Percentiles rank a stretch among this genome's conserved stretches.
phyloP scores from a whole-genome alignment of 2,113 vertebrate species.

The Eidolon helvum region DNA sequence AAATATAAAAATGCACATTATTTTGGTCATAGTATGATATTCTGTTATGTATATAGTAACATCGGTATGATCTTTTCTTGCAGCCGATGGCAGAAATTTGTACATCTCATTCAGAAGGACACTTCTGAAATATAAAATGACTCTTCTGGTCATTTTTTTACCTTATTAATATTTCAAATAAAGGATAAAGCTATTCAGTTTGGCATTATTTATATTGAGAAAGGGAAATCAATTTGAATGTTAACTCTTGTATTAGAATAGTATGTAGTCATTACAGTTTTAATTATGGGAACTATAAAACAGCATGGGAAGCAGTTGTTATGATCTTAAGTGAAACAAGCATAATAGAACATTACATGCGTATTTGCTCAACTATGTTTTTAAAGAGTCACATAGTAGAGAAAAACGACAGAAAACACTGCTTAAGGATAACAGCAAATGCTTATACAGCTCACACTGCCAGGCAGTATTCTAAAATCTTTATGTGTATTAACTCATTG shows the following conservation, averaged over 20 bases:
- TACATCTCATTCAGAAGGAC: background rate
- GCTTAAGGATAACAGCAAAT: background rate
- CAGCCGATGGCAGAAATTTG: background rate
- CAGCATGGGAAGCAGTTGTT: slow-evolving; percentile 30
- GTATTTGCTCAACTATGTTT: background rate
- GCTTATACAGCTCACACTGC: background rate
- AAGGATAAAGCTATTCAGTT: background rate
- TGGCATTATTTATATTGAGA: slow-evolving; percentile 2
- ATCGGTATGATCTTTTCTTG: background rate
- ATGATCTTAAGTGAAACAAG: background rate
- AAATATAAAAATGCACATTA: background rate
- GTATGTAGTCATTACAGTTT: background rate
- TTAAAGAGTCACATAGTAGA: background rate
- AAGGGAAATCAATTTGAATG: background rate
- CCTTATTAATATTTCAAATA: slow-evolving; percentile 42
- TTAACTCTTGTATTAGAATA: background rate
- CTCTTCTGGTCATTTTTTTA: background rate
- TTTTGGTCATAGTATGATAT: background rate
- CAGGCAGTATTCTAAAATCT: background rate
- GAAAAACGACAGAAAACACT: background rate
- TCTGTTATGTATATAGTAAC: background rate
- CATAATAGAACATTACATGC: background rate
- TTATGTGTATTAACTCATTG: background rate
- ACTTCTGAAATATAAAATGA: background rate
- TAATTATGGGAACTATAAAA: slow-evolving; percentile 44